Evolutionary conservation across 1,140 invertebrate species (phyloP), one percentile per base, ranked within the genome.

Genomic region (Stegodyphus mimosarum): DNA sequence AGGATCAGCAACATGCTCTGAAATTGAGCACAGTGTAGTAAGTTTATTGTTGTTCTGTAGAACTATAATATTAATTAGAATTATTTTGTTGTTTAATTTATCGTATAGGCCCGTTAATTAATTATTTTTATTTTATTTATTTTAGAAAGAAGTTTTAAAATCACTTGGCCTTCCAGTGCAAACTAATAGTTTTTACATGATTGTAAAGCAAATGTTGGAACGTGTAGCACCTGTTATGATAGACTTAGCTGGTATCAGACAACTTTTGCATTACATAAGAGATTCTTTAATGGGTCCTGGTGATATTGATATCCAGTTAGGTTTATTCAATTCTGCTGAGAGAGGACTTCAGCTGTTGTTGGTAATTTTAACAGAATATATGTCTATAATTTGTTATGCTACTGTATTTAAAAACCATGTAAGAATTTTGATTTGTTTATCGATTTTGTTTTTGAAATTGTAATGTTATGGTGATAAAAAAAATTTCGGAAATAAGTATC

Each of bases 161-260:
- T 98, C 98, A 90, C 92, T 99, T 0, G 98, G 98, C 6, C 94
- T 97, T 88, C 96, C 97, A 1, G 94, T 98, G 0, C 97, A 98
- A 94, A 97, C 97, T 0, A 98, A 99, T 92, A 90, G 97, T 53
- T 97, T 98, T 89, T 99, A 99, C 90, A 98, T 97, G 89, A 98
- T 96, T 2, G 95, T 99, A 17, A 98, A 99, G 91, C 96, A 97
- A 93, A 90, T 99, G 18, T 91, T 99, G 51, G 97, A 99, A 91
- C 92, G 97, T 88, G 95, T 98, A 15, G 97, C 97, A 60, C 97
- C 96, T 0, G 96, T 99, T 6, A 97, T 99, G 94, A 95, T 99
- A 17, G 98, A 99, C 90, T 94, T 94, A 87, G 76, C 75, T 51
- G 87, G 87, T 48, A 89, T 92, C 69, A 88, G 91, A 51, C 85